These are phyloP conservation scores for Gracilinanus agilis DNA, from an alignment of 2,113 vertebrate species.

Conservation along the genomic window DNA sequence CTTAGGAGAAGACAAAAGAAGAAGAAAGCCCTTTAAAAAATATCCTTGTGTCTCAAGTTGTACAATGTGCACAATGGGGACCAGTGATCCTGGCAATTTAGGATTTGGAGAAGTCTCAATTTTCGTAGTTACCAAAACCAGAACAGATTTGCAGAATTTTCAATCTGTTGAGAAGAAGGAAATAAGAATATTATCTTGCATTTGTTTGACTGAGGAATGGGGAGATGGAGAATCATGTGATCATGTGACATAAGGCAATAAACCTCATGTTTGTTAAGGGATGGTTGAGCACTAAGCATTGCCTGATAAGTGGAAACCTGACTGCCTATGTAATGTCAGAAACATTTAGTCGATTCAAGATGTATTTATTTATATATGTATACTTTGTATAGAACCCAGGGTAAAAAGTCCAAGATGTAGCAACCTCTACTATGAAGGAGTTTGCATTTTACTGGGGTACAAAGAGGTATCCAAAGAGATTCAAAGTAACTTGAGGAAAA, in stretches of 20 bases:
- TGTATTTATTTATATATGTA: not conserved
- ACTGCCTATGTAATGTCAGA: not conserved
- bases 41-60: not conserved
- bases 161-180: not conserved
- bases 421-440: not conserved
- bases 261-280: not conserved
- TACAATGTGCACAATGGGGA: not conserved
- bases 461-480: not conserved
- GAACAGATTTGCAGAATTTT: not conserved
- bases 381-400: not conserved
- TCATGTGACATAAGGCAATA: not conserved
- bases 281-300: not conserved
- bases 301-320: not conserved
- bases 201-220: not conserved
- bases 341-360: not conserved
- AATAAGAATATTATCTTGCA: not conserved
- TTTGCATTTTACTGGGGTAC: not conserved
- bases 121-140: not conserved
- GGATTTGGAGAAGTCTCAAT: not conserved
- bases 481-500: not conserved
- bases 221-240: not conserved
- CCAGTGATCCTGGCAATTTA: not conserved
- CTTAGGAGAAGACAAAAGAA: not conserved
- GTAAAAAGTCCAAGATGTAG: not conserved
- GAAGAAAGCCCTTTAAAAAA: not conserved